These are phyloP conservation scores for Sminthopsis crassicaudata DNA, from an alignment of 2,113 vertebrate genomes.

Conservation along the genomic window DNA sequence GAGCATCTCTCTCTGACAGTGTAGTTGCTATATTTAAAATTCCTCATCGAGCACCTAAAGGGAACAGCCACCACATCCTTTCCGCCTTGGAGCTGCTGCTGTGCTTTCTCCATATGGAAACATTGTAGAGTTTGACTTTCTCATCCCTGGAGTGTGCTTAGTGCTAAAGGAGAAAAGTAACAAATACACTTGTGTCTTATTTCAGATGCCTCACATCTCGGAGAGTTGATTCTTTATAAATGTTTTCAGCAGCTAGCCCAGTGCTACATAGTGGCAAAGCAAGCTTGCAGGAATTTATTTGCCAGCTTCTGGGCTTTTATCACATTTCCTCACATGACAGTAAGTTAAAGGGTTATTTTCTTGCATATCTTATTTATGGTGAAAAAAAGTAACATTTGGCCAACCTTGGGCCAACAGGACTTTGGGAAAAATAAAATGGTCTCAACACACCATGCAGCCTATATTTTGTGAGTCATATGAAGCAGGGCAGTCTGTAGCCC, in stretches of 20 bases:
- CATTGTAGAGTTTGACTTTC: slow-evolving; percentile 85
- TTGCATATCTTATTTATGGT: slow-evolving; percentile 86
- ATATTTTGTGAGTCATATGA: slow-evolving; percentile 80
- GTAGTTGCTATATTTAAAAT: slow-evolving; percentile 88
- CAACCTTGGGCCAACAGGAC: slow-evolving; percentile 68
- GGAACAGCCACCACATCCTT: slow-evolving; percentile 83
- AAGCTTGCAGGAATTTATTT: slow-evolving; percentile 87
- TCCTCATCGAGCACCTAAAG: slow-evolving; percentile 78
- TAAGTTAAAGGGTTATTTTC: slow-evolving; percentile 89
- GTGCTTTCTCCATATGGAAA: slow-evolving; percentile 86
- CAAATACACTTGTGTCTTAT: slow-evolving; percentile 87
- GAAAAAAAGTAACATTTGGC: slow-evolving; percentile 76
- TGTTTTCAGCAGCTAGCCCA: slow-evolving; percentile 78
- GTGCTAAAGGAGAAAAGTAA: slow-evolving; percentile 83
- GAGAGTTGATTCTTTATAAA: slow-evolving; percentile 84
- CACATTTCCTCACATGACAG: slow-evolving; percentile 87
- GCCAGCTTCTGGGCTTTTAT: slow-evolving; percentile 89
- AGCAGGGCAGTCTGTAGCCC: slow-evolving; percentile 77
- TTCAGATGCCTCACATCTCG: slow-evolving; percentile 87
- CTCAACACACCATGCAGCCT: slow-evolving; percentile 78
- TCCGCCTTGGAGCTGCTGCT: slow-evolving; percentile 86
- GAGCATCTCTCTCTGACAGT: slow-evolving; percentile 88
- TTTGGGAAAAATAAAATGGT: slow-evolving; percentile 74
- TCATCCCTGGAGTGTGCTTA: slow-evolving; percentile 91
- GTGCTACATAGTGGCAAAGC: slow-evolving; percentile 73